Percentiles rank a stretch among this genome's conserved stretches.
phyloP scores from a whole-genome alignment of 2,888 invertebrate species.

The Hermaeophaga mercurialis region DNA sequence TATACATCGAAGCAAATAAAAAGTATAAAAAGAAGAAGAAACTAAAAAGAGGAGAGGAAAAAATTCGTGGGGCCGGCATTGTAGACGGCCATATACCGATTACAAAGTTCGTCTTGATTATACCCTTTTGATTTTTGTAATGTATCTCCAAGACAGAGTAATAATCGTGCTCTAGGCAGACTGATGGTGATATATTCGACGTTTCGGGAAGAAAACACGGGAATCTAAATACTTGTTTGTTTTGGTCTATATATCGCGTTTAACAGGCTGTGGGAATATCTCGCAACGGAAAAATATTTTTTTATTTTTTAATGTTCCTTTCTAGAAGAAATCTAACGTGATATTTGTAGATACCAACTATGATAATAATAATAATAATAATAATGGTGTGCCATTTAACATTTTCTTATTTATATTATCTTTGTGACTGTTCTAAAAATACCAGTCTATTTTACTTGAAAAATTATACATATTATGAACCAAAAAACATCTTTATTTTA shows the following conservation, averaged over 20 bases:
- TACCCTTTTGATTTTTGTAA: slow-evolving; percentile 56
- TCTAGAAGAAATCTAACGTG: too few relatives aligned
- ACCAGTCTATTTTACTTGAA: too few relatives aligned
- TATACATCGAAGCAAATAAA: slow-evolving; percentile 8
- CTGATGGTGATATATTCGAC: slow-evolving; percentile 52
- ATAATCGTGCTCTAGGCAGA: slow-evolving; percentile 51
- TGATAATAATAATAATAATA: too few relatives aligned
- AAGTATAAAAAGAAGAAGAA: neutral
- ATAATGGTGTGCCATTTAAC: too few relatives aligned
- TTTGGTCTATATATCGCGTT: slow-evolving; percentile 7
- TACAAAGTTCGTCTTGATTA: slow-evolving; percentile 53
- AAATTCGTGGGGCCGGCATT: slow-evolving; percentile 12
- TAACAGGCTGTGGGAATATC: slow-evolving; percentile 20
- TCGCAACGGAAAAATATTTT: neutral
- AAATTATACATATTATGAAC: too few relatives aligned
- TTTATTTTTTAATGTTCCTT: neutral
- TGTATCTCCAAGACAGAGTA: slow-evolving; percentile 56
- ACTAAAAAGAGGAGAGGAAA: neutral
- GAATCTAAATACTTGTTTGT: slow-evolving; percentile 9
- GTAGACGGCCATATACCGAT: slow-evolving; percentile 38
- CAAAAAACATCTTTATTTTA: too few relatives aligned
- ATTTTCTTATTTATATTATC: too few relatives aligned
- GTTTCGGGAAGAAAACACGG: slow-evolving; percentile 35
- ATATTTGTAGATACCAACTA: too few relatives aligned
- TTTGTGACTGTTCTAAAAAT: too few relatives aligned